phyloP scores from a whole-genome alignment of 1,140 invertebrate genomes.

The Cotesia chilonis region DNA sequence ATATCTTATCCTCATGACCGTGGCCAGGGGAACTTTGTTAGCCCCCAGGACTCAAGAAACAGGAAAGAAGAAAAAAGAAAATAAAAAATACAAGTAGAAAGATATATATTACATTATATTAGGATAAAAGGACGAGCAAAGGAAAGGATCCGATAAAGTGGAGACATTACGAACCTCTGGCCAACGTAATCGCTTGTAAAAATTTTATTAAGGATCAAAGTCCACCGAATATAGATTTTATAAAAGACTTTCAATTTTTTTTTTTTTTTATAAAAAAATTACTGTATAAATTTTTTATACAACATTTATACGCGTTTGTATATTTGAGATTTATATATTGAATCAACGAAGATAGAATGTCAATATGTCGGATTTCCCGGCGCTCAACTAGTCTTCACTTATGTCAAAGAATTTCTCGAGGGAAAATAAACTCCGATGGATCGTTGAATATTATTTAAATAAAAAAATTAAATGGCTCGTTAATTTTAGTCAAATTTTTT shows the following conservation, averaged over 20 bases:
- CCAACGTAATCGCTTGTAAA: conserved; percentile 61
- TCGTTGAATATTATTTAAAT: neutral
- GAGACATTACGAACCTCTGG: conserved; percentile 48
- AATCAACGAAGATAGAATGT: conserved; percentile 55
- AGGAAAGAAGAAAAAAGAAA: neutral
- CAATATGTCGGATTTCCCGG: conserved; percentile 48
- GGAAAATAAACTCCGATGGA: neutral
- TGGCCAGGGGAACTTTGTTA: conserved; percentile 33
- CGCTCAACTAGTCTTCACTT: conserved; percentile 26
- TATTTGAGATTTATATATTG: conserved; percentile 52
- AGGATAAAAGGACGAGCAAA: neutral
- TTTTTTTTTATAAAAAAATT: neutral
- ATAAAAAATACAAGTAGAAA: neutral
- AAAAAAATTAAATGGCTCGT: neutral
- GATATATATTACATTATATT: neutral
- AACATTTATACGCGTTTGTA: conserved; percentile 46
- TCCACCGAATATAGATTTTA: conserved; percentile 45
- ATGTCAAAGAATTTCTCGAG: neutral
- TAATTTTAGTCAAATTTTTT: too few relatives aligned
- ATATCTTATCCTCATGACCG: conserved; percentile 52
- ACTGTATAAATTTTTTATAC: conserved; percentile 31
- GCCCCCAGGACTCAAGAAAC: conserved; percentile 9
- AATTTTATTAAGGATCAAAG: conserved; percentile 63
- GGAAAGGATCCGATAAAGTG: neutral
- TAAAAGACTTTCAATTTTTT: conserved; percentile 15